These are phyloP conservation scores for Empis livida DNA, from an alignment of 2,888 invertebrate genomes.

Conservation along the genomic window DNA sequence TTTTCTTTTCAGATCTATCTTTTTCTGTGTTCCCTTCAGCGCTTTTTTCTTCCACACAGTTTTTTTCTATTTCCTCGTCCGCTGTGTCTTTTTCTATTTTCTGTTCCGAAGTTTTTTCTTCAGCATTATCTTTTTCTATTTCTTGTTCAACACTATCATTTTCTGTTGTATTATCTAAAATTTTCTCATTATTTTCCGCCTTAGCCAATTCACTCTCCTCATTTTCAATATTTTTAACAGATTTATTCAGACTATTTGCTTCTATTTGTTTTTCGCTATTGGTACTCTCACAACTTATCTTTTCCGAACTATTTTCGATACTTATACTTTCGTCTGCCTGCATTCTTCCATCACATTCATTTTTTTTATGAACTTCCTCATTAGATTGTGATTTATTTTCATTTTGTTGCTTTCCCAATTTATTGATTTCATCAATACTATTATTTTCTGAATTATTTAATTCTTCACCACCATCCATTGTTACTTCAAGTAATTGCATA, in stretches of 20 bases:
- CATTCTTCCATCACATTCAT: no score
- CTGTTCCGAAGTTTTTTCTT: background rate
- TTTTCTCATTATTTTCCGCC: conserved; percentile 3
- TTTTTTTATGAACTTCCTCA: conserved; percentile 1
- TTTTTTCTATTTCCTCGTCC: no score
- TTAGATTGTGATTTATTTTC: conserved; percentile 1
- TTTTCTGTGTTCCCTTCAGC: no score
- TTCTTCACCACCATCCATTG: background rate
- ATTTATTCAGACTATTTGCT: no score
- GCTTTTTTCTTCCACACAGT: background rate
- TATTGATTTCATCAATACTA: conserved; percentile 2
- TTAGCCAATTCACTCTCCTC: no score
- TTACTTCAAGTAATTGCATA: background rate
- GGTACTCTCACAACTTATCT: no score
- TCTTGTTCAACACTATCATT: background rate
- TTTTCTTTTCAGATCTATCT: background rate
- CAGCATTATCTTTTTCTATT: background rate
- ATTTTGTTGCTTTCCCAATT: background rate
- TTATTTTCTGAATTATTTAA: conserved; percentile 5
- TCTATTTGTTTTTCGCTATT: no score
- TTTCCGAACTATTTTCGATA: no score
- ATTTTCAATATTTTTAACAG: no score
- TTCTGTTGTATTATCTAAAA: background rate
- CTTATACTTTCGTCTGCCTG: no score
- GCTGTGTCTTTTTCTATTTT: no score